phyloP scores from a whole-genome alignment of 2,113 vertebrate species.

The Chlamydotis undulata region DNA sequence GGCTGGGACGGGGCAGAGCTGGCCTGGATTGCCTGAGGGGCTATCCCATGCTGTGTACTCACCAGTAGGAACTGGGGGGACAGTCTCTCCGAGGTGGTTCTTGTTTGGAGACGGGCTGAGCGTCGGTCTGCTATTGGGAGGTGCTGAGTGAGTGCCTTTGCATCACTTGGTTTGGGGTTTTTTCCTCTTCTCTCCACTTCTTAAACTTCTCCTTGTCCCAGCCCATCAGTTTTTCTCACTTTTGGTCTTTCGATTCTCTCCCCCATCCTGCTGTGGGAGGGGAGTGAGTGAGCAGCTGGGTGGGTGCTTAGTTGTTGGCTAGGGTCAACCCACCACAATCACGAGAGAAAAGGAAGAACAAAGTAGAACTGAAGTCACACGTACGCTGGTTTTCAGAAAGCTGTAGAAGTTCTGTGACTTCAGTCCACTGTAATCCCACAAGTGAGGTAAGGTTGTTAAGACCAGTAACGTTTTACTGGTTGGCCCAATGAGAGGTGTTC shows the following conservation, averaged over 20 bases:
- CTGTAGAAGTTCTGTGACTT: neutral
- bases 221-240: neutral
- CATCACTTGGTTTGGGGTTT: neutral
- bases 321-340: neutral
- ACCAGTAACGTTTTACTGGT: neutral
- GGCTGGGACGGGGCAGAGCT: neutral
- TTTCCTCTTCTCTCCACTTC: neutral
- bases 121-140: neutral
- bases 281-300: neutral
- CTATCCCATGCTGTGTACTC: neutral
- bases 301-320: neutral
- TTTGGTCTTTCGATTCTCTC: neutral
- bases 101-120: neutral
- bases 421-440: neutral
- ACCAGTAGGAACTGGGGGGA: neutral
- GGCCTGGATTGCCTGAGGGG: neutral
- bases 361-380: no score
- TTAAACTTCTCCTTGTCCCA: neutral
- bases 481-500: neutral
- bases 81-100: neutral
- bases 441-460: no score
- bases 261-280: neutral
- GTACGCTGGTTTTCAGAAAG: neutral
- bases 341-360: neutral
- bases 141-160: neutral